These are phyloP conservation scores for Saturnia japonica DNA, from an alignment of 2,888 invertebrate genomes.

Conservation along the genomic window DNA sequence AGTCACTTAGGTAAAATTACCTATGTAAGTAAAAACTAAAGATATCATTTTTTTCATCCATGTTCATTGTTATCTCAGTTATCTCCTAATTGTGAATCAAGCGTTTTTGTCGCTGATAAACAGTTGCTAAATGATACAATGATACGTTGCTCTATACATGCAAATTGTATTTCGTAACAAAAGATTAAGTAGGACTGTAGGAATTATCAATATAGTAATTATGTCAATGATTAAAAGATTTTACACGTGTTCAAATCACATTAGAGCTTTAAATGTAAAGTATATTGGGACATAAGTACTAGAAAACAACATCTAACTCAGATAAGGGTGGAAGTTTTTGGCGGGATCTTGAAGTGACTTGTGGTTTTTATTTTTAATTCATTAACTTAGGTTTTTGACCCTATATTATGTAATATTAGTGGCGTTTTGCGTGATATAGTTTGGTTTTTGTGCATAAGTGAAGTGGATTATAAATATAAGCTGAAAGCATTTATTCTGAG, in stretches of 20 bases:
- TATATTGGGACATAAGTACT: not conserved
- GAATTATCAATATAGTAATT: not conserved
- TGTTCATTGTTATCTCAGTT: not conserved
- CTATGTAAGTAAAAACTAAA: not conserved
- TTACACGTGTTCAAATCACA: not conserved
- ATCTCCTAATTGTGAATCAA: constrained; percentile 6
- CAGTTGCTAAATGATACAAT: constrained; percentile 5
- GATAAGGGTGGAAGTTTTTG: no score
- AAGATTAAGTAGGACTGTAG: not conserved
- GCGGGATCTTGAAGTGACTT: no score
- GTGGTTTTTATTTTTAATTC: no score
- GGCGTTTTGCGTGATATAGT: no score
- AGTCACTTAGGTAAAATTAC: no score
- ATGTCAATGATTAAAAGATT: not conserved
- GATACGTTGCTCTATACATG: constrained; percentile 3
- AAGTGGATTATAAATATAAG: no score
- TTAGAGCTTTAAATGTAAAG: not conserved
- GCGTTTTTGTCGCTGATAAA: not conserved
- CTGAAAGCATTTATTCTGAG: no score
- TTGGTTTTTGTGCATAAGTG: no score
- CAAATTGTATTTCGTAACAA: constrained; percentile 14
- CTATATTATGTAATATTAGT: no score
- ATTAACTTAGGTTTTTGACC: no score
- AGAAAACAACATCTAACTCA: no score
- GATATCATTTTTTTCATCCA: not conserved